Base-by-base conservation (phyloP, 2,113 vertebrate genomes). In the Syngnathus scovelli region DNA sequence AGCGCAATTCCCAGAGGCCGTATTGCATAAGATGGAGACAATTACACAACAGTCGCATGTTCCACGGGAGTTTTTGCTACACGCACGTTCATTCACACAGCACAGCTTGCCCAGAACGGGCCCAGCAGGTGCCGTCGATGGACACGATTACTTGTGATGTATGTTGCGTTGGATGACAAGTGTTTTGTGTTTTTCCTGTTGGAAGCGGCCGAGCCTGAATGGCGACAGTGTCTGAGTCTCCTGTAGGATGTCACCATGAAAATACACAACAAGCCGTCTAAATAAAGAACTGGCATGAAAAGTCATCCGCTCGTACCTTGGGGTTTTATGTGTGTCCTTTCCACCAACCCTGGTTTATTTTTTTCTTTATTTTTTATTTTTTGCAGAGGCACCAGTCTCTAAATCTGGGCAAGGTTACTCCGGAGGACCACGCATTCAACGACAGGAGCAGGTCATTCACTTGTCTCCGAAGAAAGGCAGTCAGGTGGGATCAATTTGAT, bases 361-460 rank as follows among this genome's bases (percentile, higher is more conserved):
- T 78, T 36, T 75, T 5, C 65, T 68, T 5, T 5, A 72, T 10
- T 76, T 74, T 2, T 92, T 67, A 1, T 92, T 67, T 91, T 37
- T 93, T 76, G 38, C 81, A 89, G 88, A 89, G 56, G 61, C 80
- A 0, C 84, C 85, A 3, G 78, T 78, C 44, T 92, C 94, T 1
- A 99, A 99, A 78, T 93, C 96, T 1, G 89, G 94, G 78, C 93
- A 94, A 0, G 89, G 94, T 71, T 98, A 96, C 88, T 95, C 97
- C 3, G 93, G 94, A 21, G 95, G 93, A 75, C 92, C 91, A 1
- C 95, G 96, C 78, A 88, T 99, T 78, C 95, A 98, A 90, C 94
- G 96, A 64, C 97, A 99, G 81, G 97, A 99, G 85, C 95, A 97
- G 0, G 95, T 98, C 78, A 96, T 97, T 70, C 96, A 98, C 67